Evolutionary conservation across 2,113 vertebrate species (phyloP), one percentile per base, ranked within the genome.

Genomic region (Emydura subglobosa): DNA sequence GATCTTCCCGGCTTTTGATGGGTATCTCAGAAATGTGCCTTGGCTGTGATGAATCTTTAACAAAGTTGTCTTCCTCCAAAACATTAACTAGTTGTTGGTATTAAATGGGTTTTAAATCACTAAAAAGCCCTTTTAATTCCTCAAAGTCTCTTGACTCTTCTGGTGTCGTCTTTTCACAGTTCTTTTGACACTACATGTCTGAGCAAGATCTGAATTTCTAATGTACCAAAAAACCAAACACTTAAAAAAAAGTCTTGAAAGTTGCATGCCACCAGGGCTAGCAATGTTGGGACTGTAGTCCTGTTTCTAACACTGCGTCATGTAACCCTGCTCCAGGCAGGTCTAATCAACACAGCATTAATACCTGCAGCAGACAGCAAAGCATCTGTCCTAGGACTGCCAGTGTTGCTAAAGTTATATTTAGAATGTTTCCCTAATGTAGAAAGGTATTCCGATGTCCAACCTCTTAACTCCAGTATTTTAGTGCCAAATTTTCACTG

Each of bases 291-390:
- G 27, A 4, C 76, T 25, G 65, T 7, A 42, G 74, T 21, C 25
- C n/a, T 0, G 1, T 29, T 65, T n/a, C 31, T 53, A 10, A 2
- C 0, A 61, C 17, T 14, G 50, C 86, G 79, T 42, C 0, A 0
- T 2, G 0, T 3, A 22, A 55, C 34, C 39, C 19, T 39, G 4
- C n/a, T n/a, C 80, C n/a, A n/a, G 53, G 22, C 78, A 55, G 27
- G 4, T 10, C n/a, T 47, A 2, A 1, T 29, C 27, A 25, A 79
- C 50, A 42, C 61, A 59, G 24, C 61, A 72, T 72, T 72, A 72
- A 72, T n/a, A 47, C 51, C 47, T n/a, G 39, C 5, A 14, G 25
- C 78, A 19, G 7, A 34, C 14, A 22, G 53, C 76, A 74, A 87
- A 65, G 25, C 21, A 78, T 13, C 79, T 84, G 86, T 65, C 12